Percentiles rank a stretch among this genome's conserved stretches.
Evolutionary conservation across 2,888 invertebrate genomes (phyloP).

Genomic region (Euplexia lucipara): DNA sequence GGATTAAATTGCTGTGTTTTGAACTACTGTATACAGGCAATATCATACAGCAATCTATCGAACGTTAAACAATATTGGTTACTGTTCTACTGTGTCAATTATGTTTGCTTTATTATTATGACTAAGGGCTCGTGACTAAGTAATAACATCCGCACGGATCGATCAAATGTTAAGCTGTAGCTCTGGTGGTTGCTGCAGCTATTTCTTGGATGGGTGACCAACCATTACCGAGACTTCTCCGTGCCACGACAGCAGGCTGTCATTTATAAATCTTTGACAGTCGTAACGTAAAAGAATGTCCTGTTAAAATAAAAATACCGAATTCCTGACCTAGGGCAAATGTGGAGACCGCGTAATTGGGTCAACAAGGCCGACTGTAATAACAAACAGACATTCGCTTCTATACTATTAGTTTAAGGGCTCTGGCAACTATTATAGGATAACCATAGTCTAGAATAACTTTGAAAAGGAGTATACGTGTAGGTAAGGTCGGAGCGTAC

Average conservation of each 20-base stretch:
- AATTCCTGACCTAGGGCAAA: constrained; percentile 4
- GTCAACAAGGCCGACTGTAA: constrained; percentile 8
- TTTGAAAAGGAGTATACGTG: constrained; percentile 12
- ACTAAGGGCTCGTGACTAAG: too few relatives aligned
- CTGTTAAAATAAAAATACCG: neutral
- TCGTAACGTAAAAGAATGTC: neutral
- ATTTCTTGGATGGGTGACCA: too few relatives aligned
- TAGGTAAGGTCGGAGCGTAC: constrained; percentile 1
- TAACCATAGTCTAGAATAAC: constrained; percentile 5
- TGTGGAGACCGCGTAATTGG: neutral
- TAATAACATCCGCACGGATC: too few relatives aligned
- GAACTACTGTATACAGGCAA: constrained; percentile 5
- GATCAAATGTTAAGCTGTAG: too few relatives aligned
- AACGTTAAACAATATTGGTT: too few relatives aligned
- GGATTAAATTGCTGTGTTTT: constrained; percentile 3
- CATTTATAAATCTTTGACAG: too few relatives aligned
- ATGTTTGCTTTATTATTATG: neutral
- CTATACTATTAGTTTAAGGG: neutral
- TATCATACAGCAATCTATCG: constrained; percentile 2
- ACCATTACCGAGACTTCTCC: too few relatives aligned
- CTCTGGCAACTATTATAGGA: neutral
- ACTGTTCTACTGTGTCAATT: neutral
- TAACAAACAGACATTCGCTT: constrained; percentile 5
- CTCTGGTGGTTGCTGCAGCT: too few relatives aligned
- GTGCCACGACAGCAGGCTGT: too few relatives aligned